Evolutionary conservation across 2,888 invertebrate species (phyloP).

Genomic region (Ophioninae sp.): DNA sequence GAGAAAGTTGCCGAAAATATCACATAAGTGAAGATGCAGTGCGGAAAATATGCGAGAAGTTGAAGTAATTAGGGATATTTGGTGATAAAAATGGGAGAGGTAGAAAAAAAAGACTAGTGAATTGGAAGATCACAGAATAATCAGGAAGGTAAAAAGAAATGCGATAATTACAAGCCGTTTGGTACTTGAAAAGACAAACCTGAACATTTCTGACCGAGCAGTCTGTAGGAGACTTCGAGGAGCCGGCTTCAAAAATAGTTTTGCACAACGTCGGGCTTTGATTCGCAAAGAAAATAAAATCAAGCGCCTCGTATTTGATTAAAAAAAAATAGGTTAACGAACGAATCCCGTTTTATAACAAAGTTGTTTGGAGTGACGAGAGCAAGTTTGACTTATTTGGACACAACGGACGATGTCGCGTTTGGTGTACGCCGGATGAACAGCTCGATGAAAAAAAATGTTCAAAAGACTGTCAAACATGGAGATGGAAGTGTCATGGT

Average conservation of each 20-base stretch:
- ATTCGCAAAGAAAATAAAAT: background rate
- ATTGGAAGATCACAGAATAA: constrained; percentile 11
- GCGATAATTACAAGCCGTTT: constrained; percentile 13
- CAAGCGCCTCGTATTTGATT: constrained; percentile 17
- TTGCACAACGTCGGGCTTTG: too few species aligned
- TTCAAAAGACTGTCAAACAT: background rate
- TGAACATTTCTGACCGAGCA: constrained; percentile 19
- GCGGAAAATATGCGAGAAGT: too few species aligned
- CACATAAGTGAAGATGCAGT: too few species aligned
- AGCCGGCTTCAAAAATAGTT: background rate
- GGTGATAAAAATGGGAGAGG: constrained; percentile 5
- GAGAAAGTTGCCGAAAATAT: too few species aligned
- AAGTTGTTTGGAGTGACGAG: constrained; percentile 16
- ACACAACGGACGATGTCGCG: background rate
- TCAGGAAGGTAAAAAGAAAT: constrained; percentile 16
- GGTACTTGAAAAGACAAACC: background rate
- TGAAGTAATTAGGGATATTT: background rate
- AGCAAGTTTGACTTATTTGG: constrained; percentile 17
- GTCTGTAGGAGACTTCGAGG: constrained; percentile 19
- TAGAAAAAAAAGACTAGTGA: constrained; percentile 8
- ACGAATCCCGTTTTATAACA: constrained; percentile 4
- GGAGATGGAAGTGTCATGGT: too few species aligned
- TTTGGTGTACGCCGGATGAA: constrained; percentile 9
- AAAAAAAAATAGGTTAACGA: constrained; percentile 10
- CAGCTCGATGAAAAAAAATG: constrained; percentile 16